A percentile compares a stretch with the other conserved stretches of the same genome.
phyloP scores from a whole-genome alignment of 2,888 invertebrate species.

The Amitus sp. region DNA sequence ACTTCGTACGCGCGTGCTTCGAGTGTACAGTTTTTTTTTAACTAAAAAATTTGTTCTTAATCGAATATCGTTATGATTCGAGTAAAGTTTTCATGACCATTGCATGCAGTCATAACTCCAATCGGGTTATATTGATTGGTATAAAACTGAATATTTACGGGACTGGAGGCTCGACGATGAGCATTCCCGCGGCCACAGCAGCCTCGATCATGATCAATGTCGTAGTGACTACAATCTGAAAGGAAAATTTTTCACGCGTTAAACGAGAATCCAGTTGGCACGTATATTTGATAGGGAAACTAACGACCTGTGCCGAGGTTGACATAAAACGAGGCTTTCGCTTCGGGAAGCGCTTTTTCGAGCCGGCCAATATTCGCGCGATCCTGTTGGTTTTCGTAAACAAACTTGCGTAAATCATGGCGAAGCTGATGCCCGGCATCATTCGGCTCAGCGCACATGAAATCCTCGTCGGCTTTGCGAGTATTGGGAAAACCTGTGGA shows the following conservation, averaged over 20 bases:
- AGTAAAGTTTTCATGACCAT: too few species aligned
- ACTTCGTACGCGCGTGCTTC: too few species aligned
- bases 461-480: slow-evolving; percentile 70
- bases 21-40: too few species aligned
- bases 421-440: slow-evolving; percentile 74
- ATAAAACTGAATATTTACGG: too few species aligned
- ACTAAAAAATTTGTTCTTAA: too few species aligned
- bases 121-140: too few species aligned
- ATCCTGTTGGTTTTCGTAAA: slow-evolving; percentile 83
- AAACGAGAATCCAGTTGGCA: too few species aligned
- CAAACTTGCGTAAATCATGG: slow-evolving; percentile 79
- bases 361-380: slow-evolving; percentile 78
- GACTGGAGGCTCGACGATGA: slow-evolving; percentile 71
- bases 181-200: slow-evolving; percentile 68
- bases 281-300: too few species aligned
- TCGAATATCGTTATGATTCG: too few species aligned
- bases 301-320: slow-evolving; percentile 61
- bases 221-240: slow-evolving; percentile 73
- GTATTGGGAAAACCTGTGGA: slow-evolving; percentile 69
- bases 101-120: too few species aligned
- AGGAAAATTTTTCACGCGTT: slow-evolving; percentile 2
- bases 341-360: slow-evolving; percentile 77
- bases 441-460: slow-evolving; percentile 72
- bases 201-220: slow-evolving; percentile 75
- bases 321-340: slow-evolving; percentile 76